These are phyloP conservation scores for Megaustenia siamemsis DNA, from an alignment of 2,888 invertebrate species.

Conservation along the genomic window DNA sequence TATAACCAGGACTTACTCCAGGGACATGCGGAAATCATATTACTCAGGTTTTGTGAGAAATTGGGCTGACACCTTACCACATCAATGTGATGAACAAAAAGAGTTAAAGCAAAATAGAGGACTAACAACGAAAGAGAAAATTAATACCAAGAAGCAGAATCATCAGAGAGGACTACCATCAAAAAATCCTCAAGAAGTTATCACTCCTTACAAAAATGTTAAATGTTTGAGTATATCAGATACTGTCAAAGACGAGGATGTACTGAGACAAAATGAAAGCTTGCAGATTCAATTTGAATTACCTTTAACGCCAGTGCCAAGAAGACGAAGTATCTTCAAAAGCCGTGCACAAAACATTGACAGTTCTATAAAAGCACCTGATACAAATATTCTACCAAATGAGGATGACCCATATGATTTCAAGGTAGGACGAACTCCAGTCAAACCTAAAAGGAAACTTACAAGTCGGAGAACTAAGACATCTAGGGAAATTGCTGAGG, in stretches of 20 bases:
- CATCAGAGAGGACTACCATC: not conserved
- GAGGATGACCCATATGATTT: conserved; percentile 48
- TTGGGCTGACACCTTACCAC: conserved; percentile 41
- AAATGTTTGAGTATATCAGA: not conserved
- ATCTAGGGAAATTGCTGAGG: not conserved
- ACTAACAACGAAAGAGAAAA: conserved; percentile 48
- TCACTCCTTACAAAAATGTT: not conserved
- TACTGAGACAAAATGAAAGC: not conserved
- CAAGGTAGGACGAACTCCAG: conserved; percentile 49
- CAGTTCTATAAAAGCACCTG: not conserved
- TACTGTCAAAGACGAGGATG: not conserved
- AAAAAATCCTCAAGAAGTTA: not conserved
- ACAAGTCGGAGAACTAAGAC: not conserved
- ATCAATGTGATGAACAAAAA: not conserved
- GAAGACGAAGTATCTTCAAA: conserved; percentile 50
- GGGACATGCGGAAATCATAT: conserved; percentile 32
- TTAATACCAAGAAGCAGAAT: conserved; percentile 30
- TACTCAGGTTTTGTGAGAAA: conserved; percentile 18
- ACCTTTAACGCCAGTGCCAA: conserved; percentile 17
- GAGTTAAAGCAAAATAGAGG: conserved; percentile 18
- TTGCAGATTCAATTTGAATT: conserved; percentile 9
- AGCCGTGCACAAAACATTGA: not conserved
- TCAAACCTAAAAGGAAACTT: conserved; percentile 49
- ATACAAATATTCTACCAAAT: not conserved
- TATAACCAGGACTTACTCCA: conserved; percentile 45